Evolutionary conservation across 2,113 vertebrate genomes (phyloP).

Genomic region (Crotalus helleri): DNA sequence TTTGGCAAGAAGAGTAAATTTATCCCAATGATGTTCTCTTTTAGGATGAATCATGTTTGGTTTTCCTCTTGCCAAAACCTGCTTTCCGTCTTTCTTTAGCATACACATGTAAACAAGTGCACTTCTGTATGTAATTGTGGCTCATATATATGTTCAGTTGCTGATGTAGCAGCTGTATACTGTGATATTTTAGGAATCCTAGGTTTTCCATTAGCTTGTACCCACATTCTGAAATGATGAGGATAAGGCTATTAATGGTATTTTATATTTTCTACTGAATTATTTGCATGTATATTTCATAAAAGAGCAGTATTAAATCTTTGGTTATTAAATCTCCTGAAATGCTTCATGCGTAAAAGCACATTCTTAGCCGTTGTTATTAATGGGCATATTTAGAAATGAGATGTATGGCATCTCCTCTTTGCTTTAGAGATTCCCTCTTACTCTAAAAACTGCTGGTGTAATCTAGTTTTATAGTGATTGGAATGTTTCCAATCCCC

Average conservation of each 20-base stretch:
- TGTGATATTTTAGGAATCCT: not conserved
- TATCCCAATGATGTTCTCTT: not conserved
- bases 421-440: not conserved
- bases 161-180: not conserved
- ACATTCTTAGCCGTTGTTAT: not conserved
- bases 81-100: not conserved
- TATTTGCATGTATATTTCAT: not conserved
- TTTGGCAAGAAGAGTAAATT: not conserved
- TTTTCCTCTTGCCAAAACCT: not conserved
- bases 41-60: not conserved
- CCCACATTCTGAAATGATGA: not conserved
- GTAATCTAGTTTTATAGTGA: constrained; percentile 9
- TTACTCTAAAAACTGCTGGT: constrained; percentile 33
- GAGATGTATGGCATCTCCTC: not conserved
- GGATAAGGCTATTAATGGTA: not conserved
- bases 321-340: not conserved
- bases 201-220: not conserved
- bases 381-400: not conserved
- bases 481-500: constrained; percentile 42
- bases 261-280: not conserved
- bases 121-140: not conserved
- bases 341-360: not conserved
- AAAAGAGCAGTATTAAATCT: not conserved
- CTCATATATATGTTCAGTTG: not conserved
- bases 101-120: not conserved